Percentiles rank a stretch among this genome's conserved stretches.
phyloP scores from a whole-genome alignment of 2,113 vertebrate species.

The Cyanoramphus novaezelandiae region DNA sequence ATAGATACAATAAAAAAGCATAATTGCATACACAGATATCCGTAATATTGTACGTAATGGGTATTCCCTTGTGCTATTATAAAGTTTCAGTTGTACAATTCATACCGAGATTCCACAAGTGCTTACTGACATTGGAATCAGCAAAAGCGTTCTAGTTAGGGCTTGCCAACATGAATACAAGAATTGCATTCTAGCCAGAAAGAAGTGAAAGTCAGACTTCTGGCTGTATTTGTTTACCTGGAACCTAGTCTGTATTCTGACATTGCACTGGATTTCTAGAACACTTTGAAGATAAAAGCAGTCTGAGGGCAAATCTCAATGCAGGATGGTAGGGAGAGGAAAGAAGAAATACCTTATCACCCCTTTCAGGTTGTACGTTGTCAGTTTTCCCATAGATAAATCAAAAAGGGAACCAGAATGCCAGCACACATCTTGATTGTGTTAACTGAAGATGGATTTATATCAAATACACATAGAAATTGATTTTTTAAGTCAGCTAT shows the following conservation, averaged over 20 bases:
- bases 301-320: background rate
- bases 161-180: background rate
- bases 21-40: background rate
- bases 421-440: background rate
- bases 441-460: background rate
- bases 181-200: background rate
- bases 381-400: background rate
- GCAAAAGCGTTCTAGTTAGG: background rate
- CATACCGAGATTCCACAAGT: background rate
- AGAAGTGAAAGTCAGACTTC: background rate
- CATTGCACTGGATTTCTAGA: background rate
- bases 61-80: background rate
- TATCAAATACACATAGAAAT: background rate
- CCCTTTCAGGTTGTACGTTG: background rate
- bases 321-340: background rate
- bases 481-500: background rate
- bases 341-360: background rate
- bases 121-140: background rate
- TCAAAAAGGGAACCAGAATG: background rate
- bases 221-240: background rate
- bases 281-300: constrained; percentile 20
- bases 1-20: background rate
- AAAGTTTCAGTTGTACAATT: background rate
- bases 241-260: background rate
- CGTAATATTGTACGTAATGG: background rate